Conservation (phyloP, 2,797 vertebrate genomes). For the Notoglanidium macrostoma region DNA sequence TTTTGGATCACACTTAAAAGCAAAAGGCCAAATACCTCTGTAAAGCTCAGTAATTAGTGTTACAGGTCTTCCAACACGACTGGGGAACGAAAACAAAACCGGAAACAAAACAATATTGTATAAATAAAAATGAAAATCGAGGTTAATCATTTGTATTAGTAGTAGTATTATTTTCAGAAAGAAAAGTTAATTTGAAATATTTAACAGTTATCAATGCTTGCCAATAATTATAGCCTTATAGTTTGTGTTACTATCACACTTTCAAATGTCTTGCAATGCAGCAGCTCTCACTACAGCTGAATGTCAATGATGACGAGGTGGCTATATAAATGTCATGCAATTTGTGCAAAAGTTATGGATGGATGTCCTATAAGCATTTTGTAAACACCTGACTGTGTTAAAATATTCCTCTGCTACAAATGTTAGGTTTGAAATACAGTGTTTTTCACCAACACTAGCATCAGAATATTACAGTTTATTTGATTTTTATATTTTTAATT, state of each 20-base stretch:
- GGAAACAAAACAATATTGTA: background rate
- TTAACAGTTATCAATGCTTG: background rate
- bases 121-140: background rate
- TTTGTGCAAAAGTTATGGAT: background rate
- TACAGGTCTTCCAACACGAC: conserved; percentile 15
- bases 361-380: background rate
- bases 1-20: conserved; percentile 39
- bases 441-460: background rate
- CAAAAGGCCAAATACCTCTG: conserved; percentile 25
- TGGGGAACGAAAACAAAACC: background rate
- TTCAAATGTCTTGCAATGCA: background rate
- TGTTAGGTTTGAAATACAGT: background rate
- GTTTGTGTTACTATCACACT: background rate
- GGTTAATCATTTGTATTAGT: background rate
- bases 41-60: conserved; percentile 28
- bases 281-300: background rate
- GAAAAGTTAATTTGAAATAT: background rate
- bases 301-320: background rate
- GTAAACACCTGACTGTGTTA: background rate
- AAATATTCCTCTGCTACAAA: background rate
- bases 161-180: too few species aligned
- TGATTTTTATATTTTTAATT: background rate
- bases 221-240: background rate
- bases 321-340: background rate
- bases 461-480: background rate